Evolutionary conservation across 2,113 vertebrate species (phyloP).

Genomic region (Channa argus): DNA sequence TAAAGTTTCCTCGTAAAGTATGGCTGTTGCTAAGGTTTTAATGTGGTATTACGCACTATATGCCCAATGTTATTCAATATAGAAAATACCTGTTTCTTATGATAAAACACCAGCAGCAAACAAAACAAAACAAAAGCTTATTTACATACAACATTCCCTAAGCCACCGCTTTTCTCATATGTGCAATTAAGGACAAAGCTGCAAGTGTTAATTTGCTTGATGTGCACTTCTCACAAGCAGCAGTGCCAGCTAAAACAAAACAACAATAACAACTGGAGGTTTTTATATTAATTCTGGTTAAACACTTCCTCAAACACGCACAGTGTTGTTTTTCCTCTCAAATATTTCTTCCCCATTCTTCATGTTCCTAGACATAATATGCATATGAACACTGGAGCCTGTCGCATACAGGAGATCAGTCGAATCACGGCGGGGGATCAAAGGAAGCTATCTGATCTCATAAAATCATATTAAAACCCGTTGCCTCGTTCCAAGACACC

Average conservation of each 20-base stretch:
- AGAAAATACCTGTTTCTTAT: conserved; percentile 49
- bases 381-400: conserved; percentile 65
- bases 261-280: conserved; percentile 55
- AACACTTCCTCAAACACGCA: conserved; percentile 68
- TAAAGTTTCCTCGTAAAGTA: conserved; percentile 36
- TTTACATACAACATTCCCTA: conserved; percentile 73
- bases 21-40: conserved; percentile 29
- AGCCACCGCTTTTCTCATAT: conserved; percentile 76
- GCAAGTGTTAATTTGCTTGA: conserved; percentile 81
- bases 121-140: conserved; percentile 71
- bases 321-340: conserved; percentile 60
- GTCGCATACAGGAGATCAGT: conserved; percentile 77
- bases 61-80: conserved; percentile 40
- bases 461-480: conserved; percentile 77
- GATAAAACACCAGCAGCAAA: conserved; percentile 58
- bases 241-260: conserved; percentile 70
- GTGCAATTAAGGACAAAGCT: conserved; percentile 81
- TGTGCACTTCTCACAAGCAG: conserved; percentile 73
- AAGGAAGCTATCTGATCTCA: conserved; percentile 80
- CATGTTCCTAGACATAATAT: conserved; percentile 65
- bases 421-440: conserved; percentile 70
- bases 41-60: conserved; percentile 8
- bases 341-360: conserved; percentile 26
- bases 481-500: conserved; percentile 64
- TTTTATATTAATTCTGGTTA: conserved; percentile 63